These are phyloP conservation scores for Palloptera scutellata DNA, from an alignment of 2,888 invertebrate species.

Conservation along the genomic window DNA sequence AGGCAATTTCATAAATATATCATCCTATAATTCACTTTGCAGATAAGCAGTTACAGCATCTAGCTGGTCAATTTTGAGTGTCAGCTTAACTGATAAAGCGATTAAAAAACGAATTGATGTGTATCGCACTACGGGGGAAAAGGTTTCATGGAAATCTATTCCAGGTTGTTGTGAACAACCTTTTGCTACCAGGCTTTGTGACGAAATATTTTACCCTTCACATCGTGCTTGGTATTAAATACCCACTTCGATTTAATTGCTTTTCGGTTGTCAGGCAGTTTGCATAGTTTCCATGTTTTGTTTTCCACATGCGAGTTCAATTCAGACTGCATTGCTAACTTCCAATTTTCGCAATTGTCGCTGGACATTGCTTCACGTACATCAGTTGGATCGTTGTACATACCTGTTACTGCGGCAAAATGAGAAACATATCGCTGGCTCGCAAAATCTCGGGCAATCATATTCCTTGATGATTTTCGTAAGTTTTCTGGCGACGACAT, in stretches of 20 bases:
- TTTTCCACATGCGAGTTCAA: no score
- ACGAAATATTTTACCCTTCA: no score
- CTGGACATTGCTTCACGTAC: background rate
- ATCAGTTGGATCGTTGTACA: background rate
- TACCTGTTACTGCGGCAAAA: slow-evolving; percentile 4
- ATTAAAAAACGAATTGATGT: slow-evolving; percentile 25
- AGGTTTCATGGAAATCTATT: no score
- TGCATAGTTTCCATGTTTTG: no score
- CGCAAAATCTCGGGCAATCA: slow-evolving; percentile 6
- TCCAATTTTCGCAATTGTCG: slow-evolving; percentile 15
- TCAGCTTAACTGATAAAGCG: slow-evolving; percentile 39
- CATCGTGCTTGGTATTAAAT: no score
- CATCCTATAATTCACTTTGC: slow-evolving; percentile 31
- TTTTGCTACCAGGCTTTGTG: slow-evolving; percentile 35
- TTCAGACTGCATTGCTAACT: slow-evolving; percentile 12
- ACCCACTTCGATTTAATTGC: no score
- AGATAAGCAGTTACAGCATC: slow-evolving; percentile 34
- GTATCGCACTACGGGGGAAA: slow-evolving; percentile 24
- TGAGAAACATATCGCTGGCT: slow-evolving; percentile 17
- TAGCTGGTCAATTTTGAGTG: slow-evolving; percentile 37
- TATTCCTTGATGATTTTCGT: slow-evolving; percentile 12
- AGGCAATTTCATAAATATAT: slow-evolving; percentile 34
- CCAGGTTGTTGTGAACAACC: slow-evolving; percentile 20
- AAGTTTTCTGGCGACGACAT: background rate
- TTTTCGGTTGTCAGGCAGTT: no score